Conservation (phyloP, 1,140 invertebrate genomes). For the Maniola jurtina region DNA sequence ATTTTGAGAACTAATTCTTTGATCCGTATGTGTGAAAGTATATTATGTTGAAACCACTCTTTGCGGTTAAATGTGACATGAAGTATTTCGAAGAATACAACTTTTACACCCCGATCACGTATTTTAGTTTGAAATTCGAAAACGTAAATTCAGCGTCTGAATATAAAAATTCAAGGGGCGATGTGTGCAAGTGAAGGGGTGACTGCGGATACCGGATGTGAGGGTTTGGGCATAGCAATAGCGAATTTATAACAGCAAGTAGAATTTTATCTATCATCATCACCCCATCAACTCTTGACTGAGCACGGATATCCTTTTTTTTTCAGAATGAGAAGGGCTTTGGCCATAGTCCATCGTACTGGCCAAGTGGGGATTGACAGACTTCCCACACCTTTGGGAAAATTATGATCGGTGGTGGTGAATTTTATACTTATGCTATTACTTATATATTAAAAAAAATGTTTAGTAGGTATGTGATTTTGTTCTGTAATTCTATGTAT, state of each 20-base stretch:
- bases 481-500: too few species aligned
- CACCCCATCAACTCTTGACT: too few species aligned
- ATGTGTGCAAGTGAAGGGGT: conserved; percentile 47
- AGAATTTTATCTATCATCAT: not conserved
- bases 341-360: too few species aligned
- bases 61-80: conserved; percentile 31
- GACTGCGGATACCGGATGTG: conserved; percentile 40
- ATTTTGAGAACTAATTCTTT: not conserved
- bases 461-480: too few species aligned
- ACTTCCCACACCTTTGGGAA: too few species aligned
- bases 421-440: too few species aligned
- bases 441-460: too few species aligned
- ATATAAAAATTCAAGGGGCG: conserved; percentile 60
- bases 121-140: conserved; percentile 60
- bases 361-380: too few species aligned
- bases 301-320: too few species aligned
- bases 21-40: not conserved
- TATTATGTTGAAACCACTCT: conserved; percentile 3
- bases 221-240: conserved; percentile 20
- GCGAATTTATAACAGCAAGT: conserved; percentile 13
- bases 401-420: too few species aligned
- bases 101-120: conserved; percentile 57
- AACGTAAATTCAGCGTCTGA: conserved; percentile 65
- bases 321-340: too few species aligned
- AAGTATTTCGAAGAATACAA: conserved; percentile 48